These are phyloP conservation scores for Eupithecia subumbrata DNA, from an alignment of 2,888 invertebrate genomes.

Conservation along the genomic window DNA sequence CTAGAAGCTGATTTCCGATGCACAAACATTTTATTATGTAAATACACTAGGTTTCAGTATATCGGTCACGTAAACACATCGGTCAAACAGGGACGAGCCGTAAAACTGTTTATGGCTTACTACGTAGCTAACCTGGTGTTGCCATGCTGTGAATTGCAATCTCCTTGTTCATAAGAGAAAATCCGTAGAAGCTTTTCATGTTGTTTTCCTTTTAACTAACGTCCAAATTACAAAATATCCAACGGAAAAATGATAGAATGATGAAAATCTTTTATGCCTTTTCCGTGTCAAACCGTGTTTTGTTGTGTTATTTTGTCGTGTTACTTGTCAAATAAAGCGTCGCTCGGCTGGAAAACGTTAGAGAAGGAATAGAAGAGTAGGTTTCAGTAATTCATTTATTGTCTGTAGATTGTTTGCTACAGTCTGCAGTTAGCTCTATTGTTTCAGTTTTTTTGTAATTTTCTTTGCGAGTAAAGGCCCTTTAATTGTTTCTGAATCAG, in stretches of 20 bases:
- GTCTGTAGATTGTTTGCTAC: no score
- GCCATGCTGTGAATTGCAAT: conserved; percentile 4
- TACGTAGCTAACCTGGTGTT: conserved; percentile 26
- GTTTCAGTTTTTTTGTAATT: no score
- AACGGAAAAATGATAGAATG: not conserved
- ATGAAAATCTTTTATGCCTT: not conserved
- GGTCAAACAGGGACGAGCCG: conserved; percentile 54
- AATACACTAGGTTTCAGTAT: conserved; percentile 40
- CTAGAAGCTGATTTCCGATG: conserved; percentile 33
- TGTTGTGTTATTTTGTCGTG: not conserved
- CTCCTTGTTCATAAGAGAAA: not conserved
- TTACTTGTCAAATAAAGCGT: not conserved
- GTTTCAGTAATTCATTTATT: not conserved
- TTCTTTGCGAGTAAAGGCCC: no score
- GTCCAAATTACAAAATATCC: not conserved
- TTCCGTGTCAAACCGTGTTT: not conserved
- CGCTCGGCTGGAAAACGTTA: not conserved
- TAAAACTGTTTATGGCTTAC: conserved; percentile 58
- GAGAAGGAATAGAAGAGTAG: not conserved
- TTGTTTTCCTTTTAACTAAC: not conserved
- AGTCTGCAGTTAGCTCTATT: no score
- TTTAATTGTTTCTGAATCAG: no score
- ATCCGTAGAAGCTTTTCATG: not conserved
- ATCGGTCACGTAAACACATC: conserved; percentile 48
- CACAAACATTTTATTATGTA: conserved; percentile 32